Percentiles rank a stretch among this genome's conserved stretches.
These are phyloP conservation scores for Channa maculata DNA, from an alignment of 2,113 vertebrate species.

Conservation along the genomic window DNA sequence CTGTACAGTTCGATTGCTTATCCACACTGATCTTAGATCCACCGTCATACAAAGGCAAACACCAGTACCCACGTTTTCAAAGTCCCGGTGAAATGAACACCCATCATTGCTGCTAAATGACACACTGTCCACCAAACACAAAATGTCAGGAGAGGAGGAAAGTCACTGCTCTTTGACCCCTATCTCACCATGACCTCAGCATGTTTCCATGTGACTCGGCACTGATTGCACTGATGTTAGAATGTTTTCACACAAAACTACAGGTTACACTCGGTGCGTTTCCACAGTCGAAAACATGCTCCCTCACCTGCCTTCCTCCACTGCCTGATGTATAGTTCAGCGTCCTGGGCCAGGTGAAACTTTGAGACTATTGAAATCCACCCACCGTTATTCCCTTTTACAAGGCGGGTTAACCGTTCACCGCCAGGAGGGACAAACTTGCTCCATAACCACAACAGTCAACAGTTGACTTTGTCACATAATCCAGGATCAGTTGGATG, in stretches of 20 bases:
- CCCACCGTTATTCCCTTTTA: background rate
- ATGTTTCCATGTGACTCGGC: slow-evolving; percentile 48
- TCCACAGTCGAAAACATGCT: background rate
- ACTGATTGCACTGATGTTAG: slow-evolving; percentile 50
- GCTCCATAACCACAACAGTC: slow-evolving; percentile 7
- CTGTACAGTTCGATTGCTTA: slow-evolving; percentile 58
- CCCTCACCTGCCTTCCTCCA: background rate
- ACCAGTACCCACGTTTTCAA: slow-evolving; percentile 19
- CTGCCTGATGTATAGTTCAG: background rate
- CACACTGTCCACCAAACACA: slow-evolving; percentile 23
- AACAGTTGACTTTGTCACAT: background rate
- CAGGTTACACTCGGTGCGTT: slow-evolving; percentile 5
- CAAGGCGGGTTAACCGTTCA: background rate
- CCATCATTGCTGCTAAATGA: slow-evolving; percentile 61
- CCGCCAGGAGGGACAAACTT: background rate
- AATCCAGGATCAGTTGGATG: background rate
- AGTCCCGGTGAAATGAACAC: slow-evolving; percentile 9
- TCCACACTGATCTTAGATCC: slow-evolving; percentile 62
- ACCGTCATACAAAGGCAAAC: slow-evolving; percentile 33
- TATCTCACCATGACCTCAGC: slow-evolving; percentile 15
- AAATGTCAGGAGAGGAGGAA: slow-evolving; percentile 19
- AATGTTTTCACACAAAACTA: slow-evolving; percentile 39
- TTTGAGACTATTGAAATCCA: slow-evolving; percentile 25
- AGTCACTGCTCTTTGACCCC: slow-evolving; percentile 20
- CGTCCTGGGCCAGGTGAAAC: background rate